These are phyloP conservation scores for Eublepharis macularius DNA, from an alignment of 2,113 vertebrate genomes.

Conservation along the genomic window DNA sequence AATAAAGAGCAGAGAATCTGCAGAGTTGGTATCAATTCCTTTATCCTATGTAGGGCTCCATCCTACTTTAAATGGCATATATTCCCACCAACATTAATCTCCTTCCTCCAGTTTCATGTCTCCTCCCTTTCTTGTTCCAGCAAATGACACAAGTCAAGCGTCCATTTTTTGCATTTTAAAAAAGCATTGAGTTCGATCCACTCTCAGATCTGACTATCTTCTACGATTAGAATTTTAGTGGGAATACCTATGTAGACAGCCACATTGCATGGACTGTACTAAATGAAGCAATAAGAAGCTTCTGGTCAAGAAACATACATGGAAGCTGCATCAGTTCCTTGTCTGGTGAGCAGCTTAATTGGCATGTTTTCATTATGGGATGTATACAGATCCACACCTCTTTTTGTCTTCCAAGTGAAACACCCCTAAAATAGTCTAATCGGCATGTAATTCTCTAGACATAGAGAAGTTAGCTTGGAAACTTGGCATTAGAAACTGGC, in stretches of 20 bases:
- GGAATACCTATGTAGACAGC: background rate
- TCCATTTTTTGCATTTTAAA: background rate
- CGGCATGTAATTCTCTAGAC: conserved; percentile 16
- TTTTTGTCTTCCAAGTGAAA: conserved; percentile 35
- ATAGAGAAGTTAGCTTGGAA: conserved; percentile 41
- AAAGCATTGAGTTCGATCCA: background rate
- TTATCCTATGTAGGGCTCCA: background rate
- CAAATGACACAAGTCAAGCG: too few relatives aligned
- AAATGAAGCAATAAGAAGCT: background rate
- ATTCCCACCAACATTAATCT: background rate
- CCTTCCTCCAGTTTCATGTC: background rate
- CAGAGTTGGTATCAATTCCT: background rate
- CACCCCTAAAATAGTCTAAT: conserved; percentile 26
- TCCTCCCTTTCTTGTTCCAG: background rate
- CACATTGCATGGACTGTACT: background rate
- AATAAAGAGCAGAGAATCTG: background rate
- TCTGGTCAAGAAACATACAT: background rate
- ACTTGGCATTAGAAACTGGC: conserved; percentile 34
- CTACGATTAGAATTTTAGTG: background rate
- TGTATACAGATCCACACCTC: conserved; percentile 1
- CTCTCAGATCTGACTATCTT: background rate
- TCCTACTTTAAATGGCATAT: background rate
- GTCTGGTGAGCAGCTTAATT: background rate
- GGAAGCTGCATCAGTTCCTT: background rate
- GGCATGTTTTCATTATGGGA: conserved; percentile 20